phyloP scores from a whole-genome alignment of 2,113 vertebrate genomes.

The Saimiri boliviensis region DNA sequence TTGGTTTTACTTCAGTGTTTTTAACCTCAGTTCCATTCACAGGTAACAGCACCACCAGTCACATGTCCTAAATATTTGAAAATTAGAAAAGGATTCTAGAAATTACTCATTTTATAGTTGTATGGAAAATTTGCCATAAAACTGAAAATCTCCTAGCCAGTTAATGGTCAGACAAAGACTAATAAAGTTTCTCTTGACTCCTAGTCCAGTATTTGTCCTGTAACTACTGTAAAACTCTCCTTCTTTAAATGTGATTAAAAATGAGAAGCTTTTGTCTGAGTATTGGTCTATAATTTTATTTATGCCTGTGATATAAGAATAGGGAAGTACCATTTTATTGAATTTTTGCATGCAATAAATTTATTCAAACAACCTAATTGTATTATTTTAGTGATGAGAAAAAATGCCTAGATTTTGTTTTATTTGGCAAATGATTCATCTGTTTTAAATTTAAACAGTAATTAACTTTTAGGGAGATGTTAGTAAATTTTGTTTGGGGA shows the following conservation, averaged over 20 bases:
- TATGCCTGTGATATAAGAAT: background rate
- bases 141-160: background rate
- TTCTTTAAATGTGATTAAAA: conserved; percentile 19
- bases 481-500: conserved; percentile 32
- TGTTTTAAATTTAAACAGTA: background rate
- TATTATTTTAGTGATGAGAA: conserved; percentile 45
- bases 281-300: conserved; percentile 31
- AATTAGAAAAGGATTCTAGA: conserved; percentile 41
- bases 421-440: conserved; percentile 36
- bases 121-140: background rate
- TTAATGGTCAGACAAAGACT: background rate
- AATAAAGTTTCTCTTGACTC: background rate
- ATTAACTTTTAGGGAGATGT: background rate
- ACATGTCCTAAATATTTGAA: conserved; percentile 8
- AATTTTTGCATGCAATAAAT: background rate
- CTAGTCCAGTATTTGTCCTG: background rate
- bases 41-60: background rate
- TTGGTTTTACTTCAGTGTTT: background rate
- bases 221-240: background rate
- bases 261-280: conserved; percentile 7
- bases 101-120: background rate
- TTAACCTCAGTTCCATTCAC: background rate
- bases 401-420: conserved; percentile 42
- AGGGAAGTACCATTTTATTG: background rate
- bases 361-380: background rate